Conservation (phyloP, 2,113 vertebrate species). For the Psittacula cyanocephala region DNA sequence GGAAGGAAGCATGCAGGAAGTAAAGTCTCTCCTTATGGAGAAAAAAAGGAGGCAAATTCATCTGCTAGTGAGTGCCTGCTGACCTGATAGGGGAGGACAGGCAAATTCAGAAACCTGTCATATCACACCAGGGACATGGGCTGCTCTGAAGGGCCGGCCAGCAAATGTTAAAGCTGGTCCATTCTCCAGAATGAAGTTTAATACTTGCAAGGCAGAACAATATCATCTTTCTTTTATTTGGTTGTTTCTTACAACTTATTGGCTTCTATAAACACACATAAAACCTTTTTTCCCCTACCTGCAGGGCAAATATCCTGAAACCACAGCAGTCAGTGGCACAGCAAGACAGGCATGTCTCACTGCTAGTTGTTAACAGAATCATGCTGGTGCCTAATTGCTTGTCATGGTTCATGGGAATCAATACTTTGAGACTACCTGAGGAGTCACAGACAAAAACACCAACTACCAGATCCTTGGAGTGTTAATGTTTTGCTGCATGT, state of each 20-base stretch:
- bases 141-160: neutral
- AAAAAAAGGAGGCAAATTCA: neutral
- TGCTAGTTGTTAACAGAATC: rapidly evolving
- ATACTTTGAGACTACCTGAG: neutral
- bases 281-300: neutral
- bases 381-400: neutral
- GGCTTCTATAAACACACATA: neutral
- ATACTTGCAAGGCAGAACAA: neutral
- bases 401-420: neutral
- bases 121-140: neutral
- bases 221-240: neutral
- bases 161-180: neutral
- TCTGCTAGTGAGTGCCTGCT: neutral
- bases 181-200: neutral
- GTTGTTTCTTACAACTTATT: neutral
- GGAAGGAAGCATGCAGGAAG: neutral
- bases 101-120: neutral
- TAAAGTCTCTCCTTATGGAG: neutral
- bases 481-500: neutral
- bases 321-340: neutral
- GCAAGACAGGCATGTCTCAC: neutral
- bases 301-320: neutral
- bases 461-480: neutral
- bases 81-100: neutral
- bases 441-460: neutral